Conservation (phyloP, 2,888 invertebrate genomes). For the Argyresthia albistria region DNA sequence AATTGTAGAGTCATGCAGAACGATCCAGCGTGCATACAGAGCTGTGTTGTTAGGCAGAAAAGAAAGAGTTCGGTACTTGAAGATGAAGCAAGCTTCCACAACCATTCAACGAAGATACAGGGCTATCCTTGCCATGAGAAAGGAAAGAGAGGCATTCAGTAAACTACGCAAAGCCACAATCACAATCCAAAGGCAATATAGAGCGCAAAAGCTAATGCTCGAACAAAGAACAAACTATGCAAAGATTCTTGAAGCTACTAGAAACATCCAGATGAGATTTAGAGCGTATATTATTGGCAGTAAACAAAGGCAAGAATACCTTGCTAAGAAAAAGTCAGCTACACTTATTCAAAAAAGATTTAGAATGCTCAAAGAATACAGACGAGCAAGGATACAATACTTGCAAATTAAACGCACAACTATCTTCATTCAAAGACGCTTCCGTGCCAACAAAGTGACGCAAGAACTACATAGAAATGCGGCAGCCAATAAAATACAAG, state of each 20-base stretch:
- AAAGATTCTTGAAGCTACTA: constrained; percentile 32
- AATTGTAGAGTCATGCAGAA: constrained; percentile 32
- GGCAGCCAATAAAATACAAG: constrained; percentile 45
- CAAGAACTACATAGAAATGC: constrained; percentile 19
- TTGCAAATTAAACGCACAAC: constrained; percentile 25
- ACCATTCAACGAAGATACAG: constrained; percentile 38
- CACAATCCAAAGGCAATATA: constrained; percentile 43
- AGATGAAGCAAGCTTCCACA: constrained; percentile 26
- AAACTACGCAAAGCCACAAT: constrained; percentile 20
- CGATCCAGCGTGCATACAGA: constrained; percentile 54
- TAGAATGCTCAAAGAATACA: constrained; percentile 13
- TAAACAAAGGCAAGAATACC: constrained; percentile 28
- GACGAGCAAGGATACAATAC: constrained; percentile 27
- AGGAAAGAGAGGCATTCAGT: constrained; percentile 27
- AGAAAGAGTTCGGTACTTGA: constrained; percentile 32
- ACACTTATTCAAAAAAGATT: constrained; percentile 42
- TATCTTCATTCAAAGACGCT: constrained; percentile 41
- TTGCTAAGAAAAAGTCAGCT: constrained; percentile 28
- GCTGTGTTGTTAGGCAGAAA: constrained; percentile 26
- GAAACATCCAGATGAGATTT: constrained; percentile 51
- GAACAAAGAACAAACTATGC: constrained; percentile 37
- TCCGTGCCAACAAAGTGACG: constrained; percentile 29
- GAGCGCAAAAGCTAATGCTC: constrained; percentile 37
- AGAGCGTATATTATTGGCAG: constrained; percentile 29
- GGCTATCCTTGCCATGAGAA: constrained; percentile 35